Conservation (phyloP, 2,888 invertebrate species). For the Selenia dentaria region DNA sequence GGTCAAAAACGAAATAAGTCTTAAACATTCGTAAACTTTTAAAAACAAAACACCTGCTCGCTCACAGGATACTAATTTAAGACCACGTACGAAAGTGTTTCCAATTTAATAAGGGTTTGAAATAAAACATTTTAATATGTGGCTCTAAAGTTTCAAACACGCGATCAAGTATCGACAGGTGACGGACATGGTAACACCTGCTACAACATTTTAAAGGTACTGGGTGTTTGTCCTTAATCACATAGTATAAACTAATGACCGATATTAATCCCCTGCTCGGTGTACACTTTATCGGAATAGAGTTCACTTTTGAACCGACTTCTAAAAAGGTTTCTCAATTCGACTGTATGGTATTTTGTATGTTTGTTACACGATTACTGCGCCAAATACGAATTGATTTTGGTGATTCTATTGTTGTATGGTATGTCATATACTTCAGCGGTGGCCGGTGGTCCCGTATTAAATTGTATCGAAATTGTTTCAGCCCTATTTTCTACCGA, state of each 20-base stretch:
- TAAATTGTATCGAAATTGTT: too few species aligned
- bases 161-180: slow-evolving; percentile 24
- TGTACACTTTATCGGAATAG: not conserved
- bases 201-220: not conserved
- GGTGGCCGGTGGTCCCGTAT: too few species aligned
- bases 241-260: slow-evolving; percentile 16
- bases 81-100: slow-evolving; percentile 24
- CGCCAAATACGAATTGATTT: too few species aligned
- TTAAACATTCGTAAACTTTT: not conserved
- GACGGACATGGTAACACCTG: slow-evolving; percentile 24
- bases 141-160: slow-evolving; percentile 6
- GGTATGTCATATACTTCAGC: too few species aligned
- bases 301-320: too few species aligned
- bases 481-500: too few species aligned
- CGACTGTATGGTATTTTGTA: too few species aligned
- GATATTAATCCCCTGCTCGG: slow-evolving; percentile 1
- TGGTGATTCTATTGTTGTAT: too few species aligned
- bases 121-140: not conserved
- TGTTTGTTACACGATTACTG: too few species aligned
- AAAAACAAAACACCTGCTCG: slow-evolving; percentile 16
- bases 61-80: slow-evolving; percentile 22
- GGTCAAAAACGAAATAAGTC: too few species aligned
- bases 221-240: slow-evolving; percentile 20
- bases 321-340: too few species aligned
- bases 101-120: slow-evolving; percentile 21